Evolutionary conservation across 2,888 invertebrate genomes (phyloP), one percentile per base, ranked within the genome.

Genomic region (Chrysomela aeneicollis): DNA sequence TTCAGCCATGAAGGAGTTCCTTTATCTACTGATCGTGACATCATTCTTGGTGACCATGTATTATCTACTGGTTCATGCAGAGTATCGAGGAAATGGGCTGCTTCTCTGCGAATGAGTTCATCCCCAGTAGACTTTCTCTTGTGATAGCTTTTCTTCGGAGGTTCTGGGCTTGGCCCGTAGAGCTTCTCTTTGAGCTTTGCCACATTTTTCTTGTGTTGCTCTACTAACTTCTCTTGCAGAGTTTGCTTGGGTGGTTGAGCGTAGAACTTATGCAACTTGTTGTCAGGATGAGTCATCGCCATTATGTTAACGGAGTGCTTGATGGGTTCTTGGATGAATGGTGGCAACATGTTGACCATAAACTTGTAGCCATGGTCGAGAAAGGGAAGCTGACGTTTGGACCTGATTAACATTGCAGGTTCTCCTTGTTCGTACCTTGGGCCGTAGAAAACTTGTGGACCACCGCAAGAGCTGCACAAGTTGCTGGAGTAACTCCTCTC

Each of bases 281-380:
- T 63, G 47, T 71, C 67, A 3, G 66, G 70, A 57, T 67, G 70
- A 10, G 66, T 69, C 32, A 64, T 58, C 15, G 64, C 68, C 52
- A 67, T 65, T 1, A 46, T 68, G 60, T 72, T 70, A 19, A 67
- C 72, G 4, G 69, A 71, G 62, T 74, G 70, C 19, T 71, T 71
- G 10, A 76, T 37, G 4, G 77, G 75, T 30, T 69, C 69, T 50
- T 73, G 67, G 0, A 77, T 47, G 62, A 73, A 74, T 12, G 67
- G 60, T 2, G 76, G 76, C n/a, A 77, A 47, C 71, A 77, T 71
- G n/a, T 72, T 71, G 63, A 75, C 60, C 3, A 77, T 37, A 52
- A 76, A 76, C 59, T 74, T 71, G 21, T 72, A 72, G 30, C 73
- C 64, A 58, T 73, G 64, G 51, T 73, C 59, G 37, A 71, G 12